Base-by-base conservation (phyloP, 2,113 vertebrate genomes). In the Lonchura striata region DNA sequence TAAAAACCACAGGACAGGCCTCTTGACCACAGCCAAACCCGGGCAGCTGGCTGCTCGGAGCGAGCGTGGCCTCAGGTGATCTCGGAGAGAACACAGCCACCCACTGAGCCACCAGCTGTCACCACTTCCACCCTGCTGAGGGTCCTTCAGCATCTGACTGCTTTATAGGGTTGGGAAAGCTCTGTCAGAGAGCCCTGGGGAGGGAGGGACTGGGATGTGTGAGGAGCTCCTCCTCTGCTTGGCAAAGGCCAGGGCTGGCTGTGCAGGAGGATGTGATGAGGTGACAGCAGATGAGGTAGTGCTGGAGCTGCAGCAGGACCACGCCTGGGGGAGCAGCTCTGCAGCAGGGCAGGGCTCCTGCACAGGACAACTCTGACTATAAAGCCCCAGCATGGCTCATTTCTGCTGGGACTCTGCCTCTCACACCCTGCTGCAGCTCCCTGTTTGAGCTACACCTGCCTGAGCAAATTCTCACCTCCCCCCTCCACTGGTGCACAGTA, bases 341-440 rank as follows among this genome's bases (percentile, higher is more conserved):
- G 74, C 42, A 52, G 78, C 85, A 82, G 61, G 54, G 69, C 74
- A 85, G 70, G 63, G 91, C 59, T 81, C 80, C 27, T 59, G 44
- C 0, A 0, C 17, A 30, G 68, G 20, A 46, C 66, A 61, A 2
- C 53, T 54, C 4, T 0, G 1, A 82, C 28, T 60, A 6, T 2
- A 86, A 52, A 74, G 41, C 16, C 72, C n/a, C 46, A 18, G 27
- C 6, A 2, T 1, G 8, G 72, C 68, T 78, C 23, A 6, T 41
- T 20, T 20, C 47, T 37, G 39, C 69, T 2, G 3, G 28, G 24
- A 60, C 50, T 39, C 52, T 28, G 46, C 54, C 65, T 80, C 84
- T 52, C 28, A 41, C 56, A 33, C 35, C 41, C 54, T 19, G n/a
- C 46, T 74, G 63, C 52, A 7, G 4, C 42, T 41, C 50, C 18